Conservation (phyloP, 2,888 invertebrate genomes). For the Drosophila peninsularis region DNA sequence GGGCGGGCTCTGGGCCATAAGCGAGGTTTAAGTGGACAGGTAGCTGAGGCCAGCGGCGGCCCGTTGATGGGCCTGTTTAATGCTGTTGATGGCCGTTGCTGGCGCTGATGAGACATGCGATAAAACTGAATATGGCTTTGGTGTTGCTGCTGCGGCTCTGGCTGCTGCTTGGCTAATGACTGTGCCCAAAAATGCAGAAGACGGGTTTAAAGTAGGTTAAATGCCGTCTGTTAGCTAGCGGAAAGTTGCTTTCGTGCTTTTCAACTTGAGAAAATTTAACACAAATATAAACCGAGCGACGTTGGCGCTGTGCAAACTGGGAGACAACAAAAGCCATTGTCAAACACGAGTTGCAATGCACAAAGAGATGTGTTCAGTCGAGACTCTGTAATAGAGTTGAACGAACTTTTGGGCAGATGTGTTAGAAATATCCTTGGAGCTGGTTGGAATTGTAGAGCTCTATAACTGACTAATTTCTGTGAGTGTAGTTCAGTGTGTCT, state of each 20-base stretch:
- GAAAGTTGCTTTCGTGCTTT: slow-evolving; percentile 38
- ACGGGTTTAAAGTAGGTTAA: slow-evolving; percentile 78
- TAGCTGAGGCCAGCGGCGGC: slow-evolving; percentile 41
- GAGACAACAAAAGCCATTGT: slow-evolving; percentile 18
- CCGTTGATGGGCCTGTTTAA: slow-evolving; percentile 77
- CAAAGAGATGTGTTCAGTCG: background rate
- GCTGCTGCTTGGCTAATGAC: slow-evolving; percentile 66
- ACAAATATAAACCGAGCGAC: slow-evolving; percentile 13
- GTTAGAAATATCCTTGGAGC: background rate
- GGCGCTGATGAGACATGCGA: slow-evolving; percentile 67
- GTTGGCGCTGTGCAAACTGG: background rate
- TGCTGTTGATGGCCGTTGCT: slow-evolving; percentile 71
- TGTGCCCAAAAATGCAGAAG: slow-evolving; percentile 69
- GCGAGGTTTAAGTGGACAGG: slow-evolving; percentile 24
- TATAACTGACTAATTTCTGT: too few relatives aligned
- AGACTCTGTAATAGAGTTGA: background rate
- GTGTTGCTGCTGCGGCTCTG: slow-evolving; percentile 36
- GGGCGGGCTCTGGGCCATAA: background rate
- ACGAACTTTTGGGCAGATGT: background rate
- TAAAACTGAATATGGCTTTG: slow-evolving; percentile 54
- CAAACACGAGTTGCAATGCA: background rate
- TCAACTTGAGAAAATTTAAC: slow-evolving; percentile 37
- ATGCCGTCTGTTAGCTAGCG: slow-evolving; percentile 44
- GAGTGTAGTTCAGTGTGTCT: background rate
- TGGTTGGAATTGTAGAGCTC: too few relatives aligned